Evolutionary conservation across 2,797 vertebrate genomes (phyloP), one percentile per base, ranked within the genome.

Genomic region (Galago senegalensis): DNA sequence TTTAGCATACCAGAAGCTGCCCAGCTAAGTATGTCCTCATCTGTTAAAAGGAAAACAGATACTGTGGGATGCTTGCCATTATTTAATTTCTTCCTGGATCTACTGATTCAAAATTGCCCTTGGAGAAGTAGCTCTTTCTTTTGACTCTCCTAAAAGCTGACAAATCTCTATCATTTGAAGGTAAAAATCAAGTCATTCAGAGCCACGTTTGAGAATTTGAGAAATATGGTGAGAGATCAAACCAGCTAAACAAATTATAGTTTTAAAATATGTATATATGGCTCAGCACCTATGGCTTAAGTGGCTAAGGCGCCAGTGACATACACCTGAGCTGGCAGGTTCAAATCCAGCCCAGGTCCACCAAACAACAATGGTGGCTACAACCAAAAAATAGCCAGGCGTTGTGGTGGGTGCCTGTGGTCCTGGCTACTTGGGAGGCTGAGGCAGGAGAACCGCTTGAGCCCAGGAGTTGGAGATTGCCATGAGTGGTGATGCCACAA

Each of bases 1-100:
- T 67, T 83, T 60, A 90, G 72, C 40, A 27, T 1, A 69, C 6
- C 53, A 81, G 53, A 72, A 43, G 10, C 60, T 92, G n/a, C 21
- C 60, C 65, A 82, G 34, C 58, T 46, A 81, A 70, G 7, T 34
- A n/a, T 77, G 31, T 65, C 21, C 76, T 87, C 75, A 89, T 7
- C 29, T 77, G 13, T 53, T 53, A 40, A 37, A 89, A 17, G 8
- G 27, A 72, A 40, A 27, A 34, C 60, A 67, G 40, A 69, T 43
- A 82, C 43, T 77, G 69, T 79, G 37, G 61, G 46, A 72, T 12
- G 49, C 53, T 1, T 77, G 21, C 14, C 53, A 82, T 89, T 87
- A 63, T 84, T 93, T 40, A 95, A 93, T 86, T 83, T 18, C 49
- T 88, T 91, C 91, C 27, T 29, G 12, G 29, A 79, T 88, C 43